Base-by-base conservation (phyloP, 2,888 invertebrate genomes). In the Callinectes sapidus region DNA sequence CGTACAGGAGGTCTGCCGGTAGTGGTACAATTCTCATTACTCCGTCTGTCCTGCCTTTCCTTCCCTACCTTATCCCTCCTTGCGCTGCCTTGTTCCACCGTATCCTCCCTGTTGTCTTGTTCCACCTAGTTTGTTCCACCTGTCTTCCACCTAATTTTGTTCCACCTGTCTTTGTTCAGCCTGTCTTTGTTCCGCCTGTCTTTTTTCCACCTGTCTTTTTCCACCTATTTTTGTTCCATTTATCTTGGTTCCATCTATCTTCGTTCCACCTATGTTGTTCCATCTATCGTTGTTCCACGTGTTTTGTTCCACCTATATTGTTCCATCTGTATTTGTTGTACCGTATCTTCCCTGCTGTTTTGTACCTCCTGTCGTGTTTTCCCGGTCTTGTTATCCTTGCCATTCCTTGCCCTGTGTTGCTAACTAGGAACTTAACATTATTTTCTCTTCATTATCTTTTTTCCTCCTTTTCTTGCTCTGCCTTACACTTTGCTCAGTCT, bases 1-100 rank as follows among this genome's bases (percentile, higher is more conserved):
- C 92, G 86, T 94, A 94, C 87, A 94, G 89, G 90, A 94, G 92
- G 90, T 94, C 94, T 94, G 92, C 92, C 92, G 90, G 90, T 90
- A 90, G 88, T 66, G 87, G 87, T 54, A 91, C 42, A 87, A 55
- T 32, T 28, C 85, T 87, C 54, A 87, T 91, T 91, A 86, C 55
- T 85, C 66, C 87, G 66, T 35, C 66, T 91, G 87, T 86, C 54
- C 35, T 81, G 32, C 35, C 81, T 35, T 35, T 13, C 35, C 23
- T 61, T 23, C 81, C 35, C 81, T 81, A 35, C 81, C 81, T 35
- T 88, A 13, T 6, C 87, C 54, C n/a, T 42, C 87, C 77, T 18
- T 90, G 6, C 55, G 71, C 39, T 32, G 32, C 10, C 23, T 39
- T 77, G 23, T 77, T 23, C 35, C 10, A n/a, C 35, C 35, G 18